Evolutionary conservation across 1,140 invertebrate species (phyloP), one percentile per base, ranked within the genome.

Genomic region (Sinonovacula constricta): DNA sequence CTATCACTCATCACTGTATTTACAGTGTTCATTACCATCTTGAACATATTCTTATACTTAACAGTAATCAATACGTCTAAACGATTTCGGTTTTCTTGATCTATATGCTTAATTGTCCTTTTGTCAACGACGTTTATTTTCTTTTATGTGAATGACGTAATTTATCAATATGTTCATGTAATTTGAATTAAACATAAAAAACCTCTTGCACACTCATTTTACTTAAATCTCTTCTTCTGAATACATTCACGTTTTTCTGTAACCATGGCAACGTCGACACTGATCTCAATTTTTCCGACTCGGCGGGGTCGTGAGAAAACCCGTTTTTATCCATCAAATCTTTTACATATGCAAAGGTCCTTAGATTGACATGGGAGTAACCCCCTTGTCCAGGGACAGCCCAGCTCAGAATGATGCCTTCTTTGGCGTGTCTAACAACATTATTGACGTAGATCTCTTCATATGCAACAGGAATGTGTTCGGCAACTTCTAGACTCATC

Each of bases 381-480:
- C 79, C 79, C 7, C 67, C 72, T 51, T 77, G 79, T 49, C 71
- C 59, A 5, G 59, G 72, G 1, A n/a, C 31, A 2, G 79, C 71
- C 72, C 79, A 81, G 24, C 79, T 81, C 56, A 81, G 45, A 56
- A 81, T 54, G 14, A 81, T 30, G 18, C 79, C 71, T 51, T 77
- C 53, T 5, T 30, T 51, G 0, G 72, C 66, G 56, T 81, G 79
- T 5, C 79, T 57, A 0, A 66, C 72, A 24, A 81, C 45, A 68
- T 81, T 81, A 45, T 81, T 68, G 12, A 81, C 54, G 36, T 57
- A 81, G 39, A 71, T 36, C 31, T 31, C 31, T 63, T 81, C 71
- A 68, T 36, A 71, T 26, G 65, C 10, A 28, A 5, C 1, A 45
- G 79, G 79, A 59, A 81, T 81, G 36, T 81, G 79, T 28, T 81